Evolutionary conservation across 1,140 invertebrate genomes (phyloP).

Genomic region (Idris sp.): DNA sequence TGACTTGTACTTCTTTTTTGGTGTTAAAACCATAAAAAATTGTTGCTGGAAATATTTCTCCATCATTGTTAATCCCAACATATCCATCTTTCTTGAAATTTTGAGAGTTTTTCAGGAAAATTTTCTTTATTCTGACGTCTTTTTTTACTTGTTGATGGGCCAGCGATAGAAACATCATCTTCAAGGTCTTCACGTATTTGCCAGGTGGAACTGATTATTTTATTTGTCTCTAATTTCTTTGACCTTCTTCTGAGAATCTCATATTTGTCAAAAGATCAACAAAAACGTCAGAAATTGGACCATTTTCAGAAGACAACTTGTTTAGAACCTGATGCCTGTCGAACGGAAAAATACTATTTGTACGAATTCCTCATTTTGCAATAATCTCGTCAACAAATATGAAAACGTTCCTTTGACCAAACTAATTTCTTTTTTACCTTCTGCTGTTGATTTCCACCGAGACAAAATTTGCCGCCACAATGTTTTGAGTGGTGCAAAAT

Average conservation of each 20-base stretch:
- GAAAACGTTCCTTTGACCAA: slow-evolving; percentile 11
- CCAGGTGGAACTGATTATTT: slow-evolving; percentile 20
- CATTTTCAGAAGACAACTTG: slow-evolving; percentile 8
- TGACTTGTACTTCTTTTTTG: not conserved
- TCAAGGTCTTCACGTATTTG: slow-evolving; percentile 21
- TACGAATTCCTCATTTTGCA: not conserved
- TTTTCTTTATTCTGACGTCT: not conserved
- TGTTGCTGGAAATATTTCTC: slow-evolving; percentile 14
- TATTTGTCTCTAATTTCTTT: slow-evolving; percentile 3
- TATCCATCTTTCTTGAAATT: too few relatives aligned
- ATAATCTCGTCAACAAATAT: slow-evolving; percentile 2
- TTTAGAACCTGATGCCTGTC: slow-evolving; percentile 5
- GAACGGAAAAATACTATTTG: slow-evolving; percentile 17
- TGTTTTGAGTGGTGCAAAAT: slow-evolving; percentile 15
- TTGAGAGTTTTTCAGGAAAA: too few relatives aligned
- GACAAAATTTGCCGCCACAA: slow-evolving; percentile 2
- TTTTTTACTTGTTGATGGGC: slow-evolving; percentile 4
- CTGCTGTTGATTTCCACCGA: not conserved
- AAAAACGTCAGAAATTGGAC: not conserved
- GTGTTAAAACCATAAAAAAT: not conserved
- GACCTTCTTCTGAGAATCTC: not conserved
- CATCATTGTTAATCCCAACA: slow-evolving; percentile 16
- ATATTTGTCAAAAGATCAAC: slow-evolving; percentile 12
- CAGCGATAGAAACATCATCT: not conserved
- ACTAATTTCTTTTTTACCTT: slow-evolving; percentile 6